These are phyloP conservation scores for Platichthys flesus DNA, from an alignment of 2,113 vertebrate species.

Conservation along the genomic window DNA sequence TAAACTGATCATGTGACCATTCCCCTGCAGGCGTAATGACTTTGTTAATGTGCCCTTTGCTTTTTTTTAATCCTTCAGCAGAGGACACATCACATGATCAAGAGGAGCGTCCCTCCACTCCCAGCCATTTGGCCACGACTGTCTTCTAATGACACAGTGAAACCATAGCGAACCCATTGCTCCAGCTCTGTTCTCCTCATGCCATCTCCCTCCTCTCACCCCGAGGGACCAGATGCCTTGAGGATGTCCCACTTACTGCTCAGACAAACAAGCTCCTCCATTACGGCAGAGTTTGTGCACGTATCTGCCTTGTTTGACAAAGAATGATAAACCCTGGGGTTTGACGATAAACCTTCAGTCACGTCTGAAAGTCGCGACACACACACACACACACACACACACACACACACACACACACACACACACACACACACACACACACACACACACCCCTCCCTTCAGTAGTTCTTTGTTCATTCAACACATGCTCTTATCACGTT, in stretches of 20 bases:
- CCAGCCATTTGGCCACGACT: slow-evolving; percentile 52
- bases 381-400: no score
- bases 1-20: slow-evolving; percentile 16
- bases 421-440: neutral
- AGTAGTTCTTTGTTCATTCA: slow-evolving; percentile 27
- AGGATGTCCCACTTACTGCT: slow-evolving; percentile 49
- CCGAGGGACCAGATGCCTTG: slow-evolving; percentile 41
- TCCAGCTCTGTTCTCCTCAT: slow-evolving; percentile 18
- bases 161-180: slow-evolving; percentile 36
- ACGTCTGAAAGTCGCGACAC: slow-evolving; percentile 20
- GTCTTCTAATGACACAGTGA: slow-evolving; percentile 44
- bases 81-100: slow-evolving; percentile 49
- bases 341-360: slow-evolving; percentile 2
- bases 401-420: neutral
- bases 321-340: slow-evolving; percentile 45
- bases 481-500: slow-evolving; percentile 29
- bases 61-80: slow-evolving; percentile 50
- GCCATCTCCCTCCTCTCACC: slow-evolving; percentile 20
- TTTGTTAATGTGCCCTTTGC: neutral
- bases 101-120: slow-evolving; percentile 52
- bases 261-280: slow-evolving; percentile 76
- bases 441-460: neutral
- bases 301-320: slow-evolving; percentile 64
- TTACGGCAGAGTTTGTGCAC: slow-evolving; percentile 71
- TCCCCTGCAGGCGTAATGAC: neutral